Conservation (phyloP, 2,888 invertebrate genomes). For the Prosopocoilus inquinatus region DNA sequence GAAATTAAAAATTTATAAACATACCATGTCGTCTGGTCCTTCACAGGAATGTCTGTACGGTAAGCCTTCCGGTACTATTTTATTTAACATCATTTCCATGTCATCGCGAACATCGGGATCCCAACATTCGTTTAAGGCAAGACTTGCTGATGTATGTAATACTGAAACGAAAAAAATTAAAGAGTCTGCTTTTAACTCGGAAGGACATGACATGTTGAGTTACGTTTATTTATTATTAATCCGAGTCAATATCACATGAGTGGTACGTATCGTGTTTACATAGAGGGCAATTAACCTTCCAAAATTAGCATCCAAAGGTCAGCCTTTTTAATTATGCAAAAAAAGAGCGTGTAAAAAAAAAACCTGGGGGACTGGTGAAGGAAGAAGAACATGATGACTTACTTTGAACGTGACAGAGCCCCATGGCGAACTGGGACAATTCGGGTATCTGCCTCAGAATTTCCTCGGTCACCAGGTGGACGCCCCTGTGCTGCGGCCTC, state of each 20-base stretch:
- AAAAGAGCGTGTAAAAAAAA: not conserved
- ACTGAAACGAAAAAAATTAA: slow-evolving; percentile 63
- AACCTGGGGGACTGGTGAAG: not conserved
- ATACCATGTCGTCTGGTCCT: slow-evolving; percentile 98
- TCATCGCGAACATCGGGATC: slow-evolving; percentile 96
- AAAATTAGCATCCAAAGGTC: too few relatives aligned
- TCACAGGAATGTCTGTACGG: slow-evolving; percentile 96
- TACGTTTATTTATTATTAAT: not conserved
- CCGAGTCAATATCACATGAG: not conserved
- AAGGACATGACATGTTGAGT: not conserved
- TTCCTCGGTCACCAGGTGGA: slow-evolving; percentile 96
- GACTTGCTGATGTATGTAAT: slow-evolving; percentile 96
- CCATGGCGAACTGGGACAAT: slow-evolving; percentile 90
- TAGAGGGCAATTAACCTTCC: too few relatives aligned
- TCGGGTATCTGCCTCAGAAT: slow-evolving; percentile 93
- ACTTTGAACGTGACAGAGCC: slow-evolving; percentile 97
- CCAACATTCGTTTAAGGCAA: slow-evolving; percentile 97
- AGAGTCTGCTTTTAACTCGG: not conserved
- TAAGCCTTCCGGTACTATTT: slow-evolving; percentile 96
- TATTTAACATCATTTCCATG: slow-evolving; percentile 99
- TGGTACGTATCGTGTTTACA: not conserved
- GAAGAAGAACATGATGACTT: slow-evolving; percentile 52
- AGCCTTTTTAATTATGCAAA: too few relatives aligned
- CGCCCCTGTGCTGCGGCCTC: slow-evolving; percentile 93
- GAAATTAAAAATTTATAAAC: slow-evolving; percentile 30